Base-by-base conservation (phyloP, 2,113 vertebrate genomes). In the Alexandromys fortis region DNA sequence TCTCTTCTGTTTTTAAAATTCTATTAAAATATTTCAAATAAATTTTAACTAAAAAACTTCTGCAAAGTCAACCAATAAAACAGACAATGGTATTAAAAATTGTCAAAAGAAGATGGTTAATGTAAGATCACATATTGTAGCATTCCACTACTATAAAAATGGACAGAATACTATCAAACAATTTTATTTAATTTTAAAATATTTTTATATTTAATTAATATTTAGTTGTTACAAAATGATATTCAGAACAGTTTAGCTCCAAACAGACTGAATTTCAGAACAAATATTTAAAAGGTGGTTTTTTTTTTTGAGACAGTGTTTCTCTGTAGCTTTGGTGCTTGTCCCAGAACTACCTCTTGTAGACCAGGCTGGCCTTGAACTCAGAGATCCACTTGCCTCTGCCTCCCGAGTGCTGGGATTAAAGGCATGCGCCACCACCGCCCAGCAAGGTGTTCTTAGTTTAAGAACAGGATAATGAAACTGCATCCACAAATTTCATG, bases 381-480 rank as follows among this genome's bases (percentile, higher is more conserved):
- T 55, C 49, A 55, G 55, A 55, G 55, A 55, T 55, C 55, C 55
- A 6, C 55, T 1, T 58, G 55, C 17, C 55, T 58, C 55, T 58
- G 17, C 17, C 55, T 58, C 55, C 55, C 5, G 5, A 58, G 55
- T 58, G 55, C 55, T 58, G 17, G 55, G 55, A 58, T 58, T 21
- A 58, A 58, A 58, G 55, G 55, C 5, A 0, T 58, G 55, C 13
- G 5, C 17, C 17, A 58, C 55, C 55, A 58, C 55, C 5, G 17
- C 55, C 17, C 17, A 17, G 55, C 55, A 58, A 58, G 17, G 28
- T 93, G 1, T 67, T 85, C 49, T 94, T 94, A 91, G 93, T 89
- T 90, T 47, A 97, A 94, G 47, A 49, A 52, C 35, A 94, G 95
- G 67, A 49, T 73, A 78, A 91, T 92, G 42, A 78, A 45, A 94